Evolutionary conservation across 1,140 invertebrate species (phyloP).

Genomic region (Cotesia chilonis): DNA sequence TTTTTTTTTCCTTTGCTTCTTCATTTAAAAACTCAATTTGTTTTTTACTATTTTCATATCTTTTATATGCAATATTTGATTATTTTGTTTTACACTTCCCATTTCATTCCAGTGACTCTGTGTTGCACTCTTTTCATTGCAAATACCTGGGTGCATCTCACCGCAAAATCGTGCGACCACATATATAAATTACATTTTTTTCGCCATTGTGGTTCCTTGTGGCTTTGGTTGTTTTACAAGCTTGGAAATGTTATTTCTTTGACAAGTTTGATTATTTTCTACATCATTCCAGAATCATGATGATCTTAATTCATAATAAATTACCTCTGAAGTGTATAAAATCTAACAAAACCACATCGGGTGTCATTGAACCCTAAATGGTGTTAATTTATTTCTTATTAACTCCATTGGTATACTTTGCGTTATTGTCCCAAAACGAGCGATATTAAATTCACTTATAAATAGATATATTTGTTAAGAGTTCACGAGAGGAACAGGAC

Average conservation of each 20-base stretch:
- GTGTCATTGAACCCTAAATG: neutral
- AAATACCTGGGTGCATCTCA: slow-evolving; percentile 50
- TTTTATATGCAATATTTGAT: neutral
- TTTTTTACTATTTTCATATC: neutral
- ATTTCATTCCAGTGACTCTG: slow-evolving; percentile 27
- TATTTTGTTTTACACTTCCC: slow-evolving; percentile 37
- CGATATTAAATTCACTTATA: too few relatives aligned
- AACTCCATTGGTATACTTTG: too few relatives aligned
- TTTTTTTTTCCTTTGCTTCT: slow-evolving; percentile 36
- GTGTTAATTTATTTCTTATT: too few relatives aligned
- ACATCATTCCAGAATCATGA: neutral
- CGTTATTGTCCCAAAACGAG: too few relatives aligned
- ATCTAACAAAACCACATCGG: neutral
- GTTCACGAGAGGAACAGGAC: too few relatives aligned
- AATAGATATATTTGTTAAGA: too few relatives aligned
- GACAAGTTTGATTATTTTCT: neutral
- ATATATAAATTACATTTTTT: slow-evolving; percentile 11
- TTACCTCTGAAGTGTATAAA: neutral
- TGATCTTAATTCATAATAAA: too few relatives aligned
- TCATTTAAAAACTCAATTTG: slow-evolving; percentile 1
- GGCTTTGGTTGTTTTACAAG: neutral
- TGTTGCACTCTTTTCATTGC: slow-evolving; percentile 34
- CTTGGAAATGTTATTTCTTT: neutral
- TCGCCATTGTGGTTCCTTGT: slow-evolving; percentile 18
- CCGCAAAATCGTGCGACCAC: slow-evolving; percentile 35